These are phyloP conservation scores for Acleris literana DNA, from an alignment of 2,888 invertebrate genomes.

Conservation along the genomic window DNA sequence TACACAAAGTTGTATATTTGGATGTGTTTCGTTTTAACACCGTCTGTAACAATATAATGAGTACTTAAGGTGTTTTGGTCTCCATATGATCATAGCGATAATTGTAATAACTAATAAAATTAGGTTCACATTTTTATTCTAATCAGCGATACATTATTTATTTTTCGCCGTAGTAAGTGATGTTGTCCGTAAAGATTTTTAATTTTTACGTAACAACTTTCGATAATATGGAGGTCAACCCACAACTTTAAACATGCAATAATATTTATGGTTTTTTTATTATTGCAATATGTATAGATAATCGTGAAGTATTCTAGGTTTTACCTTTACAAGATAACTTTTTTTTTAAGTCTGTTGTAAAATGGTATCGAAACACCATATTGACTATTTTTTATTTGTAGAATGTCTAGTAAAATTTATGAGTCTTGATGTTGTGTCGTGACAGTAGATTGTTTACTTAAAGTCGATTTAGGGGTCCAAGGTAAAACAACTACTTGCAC, in stretches of 20 bases:
- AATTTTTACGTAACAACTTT: neutral
- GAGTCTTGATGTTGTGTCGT: constrained; percentile 73
- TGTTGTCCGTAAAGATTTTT: too few relatives aligned
- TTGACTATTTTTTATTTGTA: constrained; percentile 25
- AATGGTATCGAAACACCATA: constrained; percentile 29
- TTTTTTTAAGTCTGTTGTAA: constrained; percentile 40
- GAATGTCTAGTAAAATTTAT: constrained; percentile 46
- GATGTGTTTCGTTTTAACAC: constrained; percentile 51
- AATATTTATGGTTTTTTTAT: constrained; percentile 54
- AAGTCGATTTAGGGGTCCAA: constrained; percentile 42
- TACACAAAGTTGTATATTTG: constrained; percentile 61
- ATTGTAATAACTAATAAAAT: too few relatives aligned
- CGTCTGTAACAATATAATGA: constrained; percentile 26
- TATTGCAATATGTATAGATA: constrained; percentile 52
- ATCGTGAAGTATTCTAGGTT: constrained; percentile 49
- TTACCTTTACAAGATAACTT: constrained; percentile 55
- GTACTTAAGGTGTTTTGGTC: constrained; percentile 28
- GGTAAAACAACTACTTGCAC: constrained; percentile 19
- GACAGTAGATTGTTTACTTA: constrained; percentile 50
- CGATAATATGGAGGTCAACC: neutral
- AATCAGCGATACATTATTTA: neutral
- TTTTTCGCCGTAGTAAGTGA: too few relatives aligned
- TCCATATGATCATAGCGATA: constrained; percentile 7
- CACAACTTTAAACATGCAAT: constrained; percentile 66
- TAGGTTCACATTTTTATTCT: neutral